phyloP scores from a whole-genome alignment of 1,140 invertebrate species.

The Drosophila sturtevanti region DNA sequence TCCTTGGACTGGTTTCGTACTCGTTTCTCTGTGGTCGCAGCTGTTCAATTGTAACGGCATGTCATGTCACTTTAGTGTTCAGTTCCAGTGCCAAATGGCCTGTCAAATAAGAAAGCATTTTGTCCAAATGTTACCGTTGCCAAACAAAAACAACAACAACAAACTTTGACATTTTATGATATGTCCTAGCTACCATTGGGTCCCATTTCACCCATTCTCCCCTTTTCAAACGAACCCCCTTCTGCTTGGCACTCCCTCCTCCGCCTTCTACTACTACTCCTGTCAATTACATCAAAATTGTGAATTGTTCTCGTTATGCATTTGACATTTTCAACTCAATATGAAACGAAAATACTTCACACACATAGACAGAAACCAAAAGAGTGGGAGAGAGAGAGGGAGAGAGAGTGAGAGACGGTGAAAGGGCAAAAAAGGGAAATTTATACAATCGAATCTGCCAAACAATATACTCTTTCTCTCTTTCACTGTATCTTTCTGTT shows the following conservation, averaged over 20 bases:
- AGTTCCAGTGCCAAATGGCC: constrained; percentile 61
- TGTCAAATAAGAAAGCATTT: constrained; percentile 80
- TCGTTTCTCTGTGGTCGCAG: constrained; percentile 58
- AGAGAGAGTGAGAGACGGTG: background rate
- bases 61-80: constrained; percentile 31
- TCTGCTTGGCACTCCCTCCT: background rate
- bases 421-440: constrained; percentile 4
- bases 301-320: constrained; percentile 78
- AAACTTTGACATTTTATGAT: constrained; percentile 78
- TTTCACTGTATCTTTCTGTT: background rate
- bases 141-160: constrained; percentile 50
- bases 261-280: constrained; percentile 21
- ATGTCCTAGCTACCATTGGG: constrained; percentile 25
- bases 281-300: constrained; percentile 80
- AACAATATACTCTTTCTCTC: constrained; percentile 45
- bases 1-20: background rate
- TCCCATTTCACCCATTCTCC: background rate
- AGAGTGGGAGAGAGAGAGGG: background rate
- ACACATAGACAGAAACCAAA: constrained; percentile 19
- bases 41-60: constrained; percentile 53
- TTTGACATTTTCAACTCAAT: constrained; percentile 79
- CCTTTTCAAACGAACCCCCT: background rate
- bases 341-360: constrained; percentile 72
- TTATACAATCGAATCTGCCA: constrained; percentile 62
- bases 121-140: constrained; percentile 76